Evolutionary conservation across 1,140 invertebrate genomes (phyloP).

Genomic region (Euschistus heros): DNA sequence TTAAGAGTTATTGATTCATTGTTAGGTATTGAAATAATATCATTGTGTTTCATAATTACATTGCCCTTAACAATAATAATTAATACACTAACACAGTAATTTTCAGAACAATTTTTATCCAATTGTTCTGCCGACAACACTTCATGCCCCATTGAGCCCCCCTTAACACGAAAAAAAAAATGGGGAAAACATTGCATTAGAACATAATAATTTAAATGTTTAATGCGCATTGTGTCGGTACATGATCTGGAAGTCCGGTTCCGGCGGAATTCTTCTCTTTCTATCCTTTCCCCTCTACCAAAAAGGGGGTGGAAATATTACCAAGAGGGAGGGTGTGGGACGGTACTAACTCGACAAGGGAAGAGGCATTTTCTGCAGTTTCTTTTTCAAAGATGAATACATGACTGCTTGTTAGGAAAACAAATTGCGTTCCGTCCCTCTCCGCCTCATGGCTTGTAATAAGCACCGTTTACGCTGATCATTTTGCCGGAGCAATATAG

Average conservation of each 20-base stretch:
- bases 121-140: no score
- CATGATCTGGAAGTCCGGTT: conserved; percentile 16
- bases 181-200: neutral
- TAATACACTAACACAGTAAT: no score
- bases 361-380: neutral
- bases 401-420: conserved; percentile 8
- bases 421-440: conserved; percentile 8
- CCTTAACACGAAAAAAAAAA: no score
- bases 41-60: no score
- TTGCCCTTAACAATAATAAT: no score
- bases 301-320: conserved; percentile 10
- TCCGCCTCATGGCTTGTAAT: no score
- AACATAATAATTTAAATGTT: conserved; percentile 13
- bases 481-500: no score
- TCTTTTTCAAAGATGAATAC: neutral
- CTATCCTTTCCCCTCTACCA: neutral
- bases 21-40: no score
- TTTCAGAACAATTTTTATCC: no score
- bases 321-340: conserved; percentile 2
- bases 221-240: conserved; percentile 2
- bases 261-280: neutral
- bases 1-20: no score
- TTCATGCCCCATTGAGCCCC: no score
- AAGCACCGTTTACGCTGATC: no score
- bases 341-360: neutral